These are phyloP conservation scores for Hecatera dysodea DNA, from an alignment of 2,888 invertebrate genomes.

Conservation along the genomic window DNA sequence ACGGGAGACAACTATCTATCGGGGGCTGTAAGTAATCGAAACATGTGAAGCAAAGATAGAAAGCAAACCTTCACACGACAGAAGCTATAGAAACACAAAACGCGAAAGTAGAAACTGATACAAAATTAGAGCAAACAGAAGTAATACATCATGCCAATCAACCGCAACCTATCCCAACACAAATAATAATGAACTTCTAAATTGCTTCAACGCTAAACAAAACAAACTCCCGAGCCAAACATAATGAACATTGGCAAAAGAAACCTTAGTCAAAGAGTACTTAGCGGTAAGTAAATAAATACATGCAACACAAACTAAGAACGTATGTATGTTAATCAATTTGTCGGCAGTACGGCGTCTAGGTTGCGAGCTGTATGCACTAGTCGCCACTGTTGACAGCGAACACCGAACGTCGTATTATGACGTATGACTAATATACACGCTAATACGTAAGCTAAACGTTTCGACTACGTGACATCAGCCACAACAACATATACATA, in stretches of 20 bases:
- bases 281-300: conserved; percentile 57
- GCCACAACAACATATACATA: conserved; percentile 37
- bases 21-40: conserved; percentile 1
- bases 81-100: neutral
- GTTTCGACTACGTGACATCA: conserved; percentile 50
- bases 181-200: conserved; percentile 46
- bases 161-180: conserved; percentile 45
- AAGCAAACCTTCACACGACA: conserved; percentile 22
- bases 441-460: conserved; percentile 55
- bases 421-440: conserved; percentile 57
- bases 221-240: conserved; percentile 32
- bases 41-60: conserved; percentile 25
- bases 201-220: conserved; percentile 45
- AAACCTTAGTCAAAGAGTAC: conserved; percentile 55
- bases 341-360: conserved; percentile 52
- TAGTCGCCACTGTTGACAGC: conserved; percentile 57
- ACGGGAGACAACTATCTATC: conserved; percentile 25
- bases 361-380: conserved; percentile 49
- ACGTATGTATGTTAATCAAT: conserved; percentile 61
- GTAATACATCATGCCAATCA: conserved; percentile 20
- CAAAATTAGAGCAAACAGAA: conserved; percentile 13
- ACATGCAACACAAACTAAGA: conserved; percentile 52
- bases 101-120: conserved; percentile 12
- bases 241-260: conserved; percentile 43
- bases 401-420: conserved; percentile 49